phyloP scores from a whole-genome alignment of 2,888 invertebrate species.

The Griposia aprilina region DNA sequence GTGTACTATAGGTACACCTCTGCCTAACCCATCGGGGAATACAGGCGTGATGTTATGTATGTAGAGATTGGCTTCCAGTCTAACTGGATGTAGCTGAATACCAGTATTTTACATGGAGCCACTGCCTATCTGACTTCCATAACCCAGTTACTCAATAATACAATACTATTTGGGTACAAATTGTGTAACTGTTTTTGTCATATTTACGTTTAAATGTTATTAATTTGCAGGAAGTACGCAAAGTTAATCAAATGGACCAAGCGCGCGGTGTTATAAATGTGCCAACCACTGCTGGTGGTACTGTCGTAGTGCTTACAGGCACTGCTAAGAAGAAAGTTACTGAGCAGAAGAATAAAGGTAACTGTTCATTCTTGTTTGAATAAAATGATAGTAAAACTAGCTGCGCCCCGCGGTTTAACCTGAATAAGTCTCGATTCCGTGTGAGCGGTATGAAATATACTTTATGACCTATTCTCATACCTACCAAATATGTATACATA shows the following conservation, averaged over 20 bases:
- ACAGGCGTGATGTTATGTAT: too few relatives aligned
- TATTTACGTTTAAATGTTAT: not conserved
- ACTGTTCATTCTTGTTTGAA: not conserved
- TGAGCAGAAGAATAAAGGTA: conserved; percentile 93
- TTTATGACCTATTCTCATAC: too few relatives aligned
- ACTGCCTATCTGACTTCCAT: not conserved
- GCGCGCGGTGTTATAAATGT: conserved; percentile 88
- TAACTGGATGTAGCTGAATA: not conserved
- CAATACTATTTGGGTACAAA: not conserved
- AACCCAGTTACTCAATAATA: not conserved
- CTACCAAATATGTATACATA: too few relatives aligned
- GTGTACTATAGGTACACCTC: too few relatives aligned
- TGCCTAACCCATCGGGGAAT: too few relatives aligned
- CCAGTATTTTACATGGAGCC: not conserved
- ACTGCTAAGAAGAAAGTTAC: conserved; percentile 95
- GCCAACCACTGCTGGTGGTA: conserved; percentile 85
- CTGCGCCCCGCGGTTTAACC: too few relatives aligned
- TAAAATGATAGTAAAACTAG: not conserved
- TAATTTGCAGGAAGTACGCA: conserved; percentile 94
- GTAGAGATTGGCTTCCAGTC: not conserved
- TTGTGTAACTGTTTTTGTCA: not conserved
- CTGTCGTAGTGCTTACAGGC: conserved; percentile 95
- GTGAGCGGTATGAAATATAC: too few relatives aligned
- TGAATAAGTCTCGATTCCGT: too few relatives aligned
- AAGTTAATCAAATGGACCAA: conserved; percentile 94